Evolutionary conservation across 2,888 invertebrate species (phyloP).

Genomic region (Cecidostiba fungosa): DNA sequence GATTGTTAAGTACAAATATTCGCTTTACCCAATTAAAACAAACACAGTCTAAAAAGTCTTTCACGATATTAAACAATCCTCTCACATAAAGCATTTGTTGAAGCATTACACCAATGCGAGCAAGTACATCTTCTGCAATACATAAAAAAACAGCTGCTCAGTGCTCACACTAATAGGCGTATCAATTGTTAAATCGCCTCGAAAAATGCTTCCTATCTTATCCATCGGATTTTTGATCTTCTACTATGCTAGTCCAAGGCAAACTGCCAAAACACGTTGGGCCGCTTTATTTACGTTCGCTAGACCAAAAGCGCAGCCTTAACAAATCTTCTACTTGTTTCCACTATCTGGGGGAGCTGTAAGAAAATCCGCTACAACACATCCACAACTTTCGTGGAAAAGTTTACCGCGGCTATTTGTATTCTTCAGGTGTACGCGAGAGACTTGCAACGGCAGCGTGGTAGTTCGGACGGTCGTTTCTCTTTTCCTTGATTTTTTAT

Average conservation of each 20-base stretch:
- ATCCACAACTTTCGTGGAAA: slow-evolving; percentile 17
- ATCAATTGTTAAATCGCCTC: not conserved
- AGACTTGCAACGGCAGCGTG: not conserved
- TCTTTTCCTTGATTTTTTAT: not conserved
- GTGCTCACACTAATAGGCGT: not conserved
- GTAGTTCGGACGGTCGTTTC: not conserved
- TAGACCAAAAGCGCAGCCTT: not conserved
- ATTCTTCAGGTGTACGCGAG: slow-evolving; percentile 11
- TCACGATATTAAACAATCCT: no score
- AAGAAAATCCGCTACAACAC: not conserved
- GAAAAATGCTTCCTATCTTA: not conserved
- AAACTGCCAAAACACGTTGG: slow-evolving; percentile 26
- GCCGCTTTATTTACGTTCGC: slow-evolving; percentile 32
- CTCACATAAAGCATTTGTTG: no score
- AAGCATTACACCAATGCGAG: no score
- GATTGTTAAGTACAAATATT: no score
- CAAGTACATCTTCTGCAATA: not conserved
- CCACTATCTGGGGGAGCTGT: not conserved
- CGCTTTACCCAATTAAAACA: no score
- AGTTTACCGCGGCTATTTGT: slow-evolving; percentile 31
- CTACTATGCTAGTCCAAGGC: not conserved
- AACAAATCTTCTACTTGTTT: slow-evolving; percentile 25
- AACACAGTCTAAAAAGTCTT: no score
- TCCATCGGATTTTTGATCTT: not conserved
- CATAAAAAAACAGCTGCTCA: not conserved